These are phyloP conservation scores for Priocnemis perturbator DNA, from an alignment of 2,888 invertebrate genomes.

Conservation along the genomic window DNA sequence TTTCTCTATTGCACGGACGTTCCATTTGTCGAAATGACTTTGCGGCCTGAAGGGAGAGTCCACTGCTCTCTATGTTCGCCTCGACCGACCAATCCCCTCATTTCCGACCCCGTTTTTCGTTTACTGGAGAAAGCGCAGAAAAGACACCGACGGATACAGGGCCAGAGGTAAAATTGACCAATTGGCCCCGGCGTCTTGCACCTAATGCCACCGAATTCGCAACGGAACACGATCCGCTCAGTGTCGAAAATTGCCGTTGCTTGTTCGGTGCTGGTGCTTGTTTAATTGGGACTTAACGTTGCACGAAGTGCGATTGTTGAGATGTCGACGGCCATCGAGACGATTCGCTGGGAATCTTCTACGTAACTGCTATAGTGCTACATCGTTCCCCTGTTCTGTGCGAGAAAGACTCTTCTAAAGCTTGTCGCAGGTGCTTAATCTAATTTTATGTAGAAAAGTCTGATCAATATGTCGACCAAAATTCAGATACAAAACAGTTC, in stretches of 20 bases:
- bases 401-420: no score
- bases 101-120: slow-evolving; percentile 5
- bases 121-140: slow-evolving; percentile 35
- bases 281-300: slow-evolving; percentile 22
- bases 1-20: slow-evolving; percentile 64
- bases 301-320: background rate
- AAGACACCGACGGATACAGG: slow-evolving; percentile 31
- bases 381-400: no score
- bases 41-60: slow-evolving; percentile 42
- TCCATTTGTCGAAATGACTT: slow-evolving; percentile 66
- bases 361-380: background rate
- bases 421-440: no score
- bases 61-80: slow-evolving; percentile 8
- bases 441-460: no score
- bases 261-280: slow-evolving; percentile 13
- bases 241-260: slow-evolving; percentile 42
- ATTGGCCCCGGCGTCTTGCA: slow-evolving; percentile 29
- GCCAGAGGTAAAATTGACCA: slow-evolving; percentile 23
- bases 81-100: background rate
- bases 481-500: no score
- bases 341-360: background rate
- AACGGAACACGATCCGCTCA: background rate
- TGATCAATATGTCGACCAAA: no score
- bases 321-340: background rate
- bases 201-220: slow-evolving; percentile 46